phyloP scores from a whole-genome alignment of 2,888 invertebrate species.

The Mesochorus sp. region DNA sequence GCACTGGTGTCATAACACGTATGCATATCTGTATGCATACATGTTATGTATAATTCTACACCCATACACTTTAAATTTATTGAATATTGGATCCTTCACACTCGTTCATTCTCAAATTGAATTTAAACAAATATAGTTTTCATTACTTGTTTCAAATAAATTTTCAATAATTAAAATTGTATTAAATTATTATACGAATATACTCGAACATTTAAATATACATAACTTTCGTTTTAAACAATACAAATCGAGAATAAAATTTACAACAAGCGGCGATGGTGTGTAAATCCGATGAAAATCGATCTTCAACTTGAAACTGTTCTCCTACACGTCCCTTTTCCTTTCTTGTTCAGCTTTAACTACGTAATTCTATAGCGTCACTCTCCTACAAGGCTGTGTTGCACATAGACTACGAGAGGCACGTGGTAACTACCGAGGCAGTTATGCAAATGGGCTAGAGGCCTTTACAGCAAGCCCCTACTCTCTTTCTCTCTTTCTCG shows the following conservation, averaged over 20 bases:
- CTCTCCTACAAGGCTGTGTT: slow-evolving; percentile 38
- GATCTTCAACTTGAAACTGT: slow-evolving; percentile 12
- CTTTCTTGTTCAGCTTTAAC: slow-evolving; percentile 42
- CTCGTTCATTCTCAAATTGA: too few species aligned
- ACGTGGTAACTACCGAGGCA: slow-evolving; percentile 58
- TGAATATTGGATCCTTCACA: too few species aligned
- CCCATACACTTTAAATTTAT: too few species aligned
- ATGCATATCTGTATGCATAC: not conserved
- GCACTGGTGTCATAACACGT: not conserved
- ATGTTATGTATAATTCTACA: too few species aligned
- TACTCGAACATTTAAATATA: too few species aligned
- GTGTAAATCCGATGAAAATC: slow-evolving; percentile 1
- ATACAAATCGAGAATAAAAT: not conserved
- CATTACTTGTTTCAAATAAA: too few species aligned
- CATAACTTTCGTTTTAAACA: not conserved
- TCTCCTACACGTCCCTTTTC: not conserved
- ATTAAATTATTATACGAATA: too few species aligned
- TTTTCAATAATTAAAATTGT: too few species aligned
- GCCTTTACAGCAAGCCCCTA: slow-evolving; percentile 22
- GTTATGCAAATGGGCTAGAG: slow-evolving; percentile 54
- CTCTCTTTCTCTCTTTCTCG: not conserved
- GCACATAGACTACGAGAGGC: slow-evolving; percentile 52
- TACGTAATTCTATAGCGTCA: slow-evolving; percentile 46
- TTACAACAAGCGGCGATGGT: not conserved
- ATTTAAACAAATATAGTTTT: too few species aligned